These are phyloP conservation scores for Cheilosia urbana DNA, from an alignment of 2,888 invertebrate species.

Conservation along the genomic window DNA sequence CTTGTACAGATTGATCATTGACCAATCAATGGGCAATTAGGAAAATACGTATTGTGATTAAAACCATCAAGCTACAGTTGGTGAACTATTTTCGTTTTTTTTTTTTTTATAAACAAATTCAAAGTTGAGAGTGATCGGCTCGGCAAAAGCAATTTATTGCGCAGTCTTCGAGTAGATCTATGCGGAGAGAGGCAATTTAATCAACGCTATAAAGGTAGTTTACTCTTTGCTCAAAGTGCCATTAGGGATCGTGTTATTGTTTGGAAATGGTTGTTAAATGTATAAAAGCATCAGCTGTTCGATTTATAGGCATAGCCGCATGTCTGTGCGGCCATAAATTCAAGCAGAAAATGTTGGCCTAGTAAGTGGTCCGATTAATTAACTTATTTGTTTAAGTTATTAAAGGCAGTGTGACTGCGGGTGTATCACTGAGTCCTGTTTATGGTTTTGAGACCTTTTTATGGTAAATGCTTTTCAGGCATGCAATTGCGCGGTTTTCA, in stretches of 20 bases:
- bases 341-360: neutral
- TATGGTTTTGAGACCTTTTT: too few relatives aligned
- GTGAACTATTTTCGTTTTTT: conserved; percentile 48
- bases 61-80: conserved; percentile 36
- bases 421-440: too few relatives aligned
- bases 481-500: too few relatives aligned
- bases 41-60: conserved; percentile 47
- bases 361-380: too few relatives aligned
- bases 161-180: conserved; percentile 34
- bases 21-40: conserved; percentile 66
- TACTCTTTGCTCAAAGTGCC: conserved; percentile 24
- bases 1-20: conserved; percentile 64
- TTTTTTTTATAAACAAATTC: conserved; percentile 45
- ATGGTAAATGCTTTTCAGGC: too few relatives aligned
- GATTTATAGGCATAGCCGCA: conserved; percentile 20
- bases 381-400: too few relatives aligned
- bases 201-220: conserved; percentile 17
- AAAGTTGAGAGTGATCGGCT: neutral
- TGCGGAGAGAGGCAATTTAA: conserved; percentile 31
- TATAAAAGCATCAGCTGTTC: conserved; percentile 30
- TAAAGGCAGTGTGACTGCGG: too few relatives aligned
- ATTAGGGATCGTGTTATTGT: conserved; percentile 32
- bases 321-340: conserved; percentile 5
- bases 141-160: conserved; percentile 24
- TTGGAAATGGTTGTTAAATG: conserved; percentile 34